Evolutionary conservation across 2,888 invertebrate species (phyloP).

Genomic region (Tetanocera ferruginea): DNA sequence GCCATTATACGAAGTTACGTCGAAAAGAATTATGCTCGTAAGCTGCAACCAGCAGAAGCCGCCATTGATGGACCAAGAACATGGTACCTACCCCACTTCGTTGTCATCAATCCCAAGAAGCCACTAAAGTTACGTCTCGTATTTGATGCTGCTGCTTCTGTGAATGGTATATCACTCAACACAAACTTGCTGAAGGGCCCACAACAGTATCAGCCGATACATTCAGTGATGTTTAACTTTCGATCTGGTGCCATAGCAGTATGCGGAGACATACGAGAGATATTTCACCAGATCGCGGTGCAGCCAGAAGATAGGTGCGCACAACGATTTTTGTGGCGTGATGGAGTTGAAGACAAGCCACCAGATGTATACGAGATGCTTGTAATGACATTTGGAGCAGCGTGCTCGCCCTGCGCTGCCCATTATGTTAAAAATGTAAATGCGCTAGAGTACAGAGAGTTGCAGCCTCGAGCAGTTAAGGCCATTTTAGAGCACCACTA

Average conservation of each 20-base stretch:
- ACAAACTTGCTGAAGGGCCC: slow-evolving; percentile 53
- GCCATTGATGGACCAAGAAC: slow-evolving; percentile 28
- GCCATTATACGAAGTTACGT: slow-evolving; percentile 32
- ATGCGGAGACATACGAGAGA: slow-evolving; percentile 35
- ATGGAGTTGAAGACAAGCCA: background rate
- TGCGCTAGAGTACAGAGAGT: slow-evolving; percentile 15
- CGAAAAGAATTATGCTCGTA: slow-evolving; percentile 40
- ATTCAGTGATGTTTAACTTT: slow-evolving; percentile 61
- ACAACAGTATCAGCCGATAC: slow-evolving; percentile 57
- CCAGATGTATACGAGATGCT: slow-evolving; percentile 40
- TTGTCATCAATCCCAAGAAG: slow-evolving; percentile 53
- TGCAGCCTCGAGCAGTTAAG: slow-evolving; percentile 30
- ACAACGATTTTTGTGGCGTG: slow-evolving; percentile 44
- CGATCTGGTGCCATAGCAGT: too few relatives aligned
- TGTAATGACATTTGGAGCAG: slow-evolving; percentile 43
- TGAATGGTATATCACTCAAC: slow-evolving; percentile 49
- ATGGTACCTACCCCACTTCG: slow-evolving; percentile 55
- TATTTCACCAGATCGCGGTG: too few relatives aligned
- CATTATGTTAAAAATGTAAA: slow-evolving; percentile 22
- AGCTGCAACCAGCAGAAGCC: slow-evolving; percentile 18
- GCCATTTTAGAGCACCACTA: slow-evolving; percentile 38
- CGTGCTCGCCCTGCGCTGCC: slow-evolving; percentile 42
- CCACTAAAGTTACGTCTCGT: slow-evolving; percentile 55
- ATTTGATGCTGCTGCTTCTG: slow-evolving; percentile 58
- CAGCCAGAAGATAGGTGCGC: too few relatives aligned